These are phyloP conservation scores for Parnassius orleans DNA, from an alignment of 2,888 invertebrate genomes.

Conservation along the genomic window DNA sequence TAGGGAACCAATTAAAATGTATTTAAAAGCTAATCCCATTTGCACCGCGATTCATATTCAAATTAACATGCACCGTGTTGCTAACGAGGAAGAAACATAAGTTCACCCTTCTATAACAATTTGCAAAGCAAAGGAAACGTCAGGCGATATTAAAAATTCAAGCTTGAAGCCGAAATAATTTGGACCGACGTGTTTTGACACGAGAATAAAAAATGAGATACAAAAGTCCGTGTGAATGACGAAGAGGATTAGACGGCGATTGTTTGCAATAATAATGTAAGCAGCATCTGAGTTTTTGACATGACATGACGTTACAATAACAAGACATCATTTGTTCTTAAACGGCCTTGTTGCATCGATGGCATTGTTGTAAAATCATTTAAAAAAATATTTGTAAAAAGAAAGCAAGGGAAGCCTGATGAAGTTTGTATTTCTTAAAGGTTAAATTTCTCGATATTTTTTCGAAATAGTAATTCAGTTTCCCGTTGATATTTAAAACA, in stretches of 20 bases:
- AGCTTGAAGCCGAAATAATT: conserved; percentile 49
- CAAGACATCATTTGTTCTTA: conserved; percentile 5
- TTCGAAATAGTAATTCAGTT: no score
- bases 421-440: not conserved
- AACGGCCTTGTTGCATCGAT: conserved; percentile 25
- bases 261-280: conserved; percentile 30
- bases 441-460: no score
- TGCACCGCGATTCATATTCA: conserved; percentile 36
- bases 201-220: conserved; percentile 39
- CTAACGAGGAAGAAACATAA: conserved; percentile 17
- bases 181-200: conserved; percentile 51
- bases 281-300: conserved; percentile 38
- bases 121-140: conserved; percentile 37
- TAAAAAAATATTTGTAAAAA: not conserved
- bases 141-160: conserved; percentile 46
- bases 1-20: conserved; percentile 64
- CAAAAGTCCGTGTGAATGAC: conserved; percentile 42
- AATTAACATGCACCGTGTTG: conserved; percentile 25
- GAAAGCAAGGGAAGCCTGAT: not conserved
- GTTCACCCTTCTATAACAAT: conserved; percentile 28
- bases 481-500: no score
- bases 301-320: conserved; percentile 19
- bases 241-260: conserved; percentile 16
- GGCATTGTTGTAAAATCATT: conserved; percentile 19
- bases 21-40: conserved; percentile 60